Percentiles rank a stretch among this genome's conserved stretches.
Evolutionary conservation across 1,140 invertebrate genomes (phyloP).

Genomic region (Conopomorpha cramerella): DNA sequence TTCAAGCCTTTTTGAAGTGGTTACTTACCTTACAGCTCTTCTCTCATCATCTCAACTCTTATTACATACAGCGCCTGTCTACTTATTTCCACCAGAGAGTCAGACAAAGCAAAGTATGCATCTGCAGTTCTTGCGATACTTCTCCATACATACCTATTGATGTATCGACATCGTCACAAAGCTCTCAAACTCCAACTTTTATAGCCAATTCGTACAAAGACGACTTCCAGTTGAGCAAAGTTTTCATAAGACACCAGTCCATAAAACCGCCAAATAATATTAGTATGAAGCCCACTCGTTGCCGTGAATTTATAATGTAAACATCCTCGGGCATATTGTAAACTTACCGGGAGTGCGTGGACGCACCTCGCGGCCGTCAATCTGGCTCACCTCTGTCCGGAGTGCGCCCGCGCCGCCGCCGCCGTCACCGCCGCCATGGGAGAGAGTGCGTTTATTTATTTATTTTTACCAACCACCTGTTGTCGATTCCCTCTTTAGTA

Average conservation of each 20-base stretch:
- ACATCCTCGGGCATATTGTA: conserved; percentile 9
- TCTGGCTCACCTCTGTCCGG: conserved; percentile 24
- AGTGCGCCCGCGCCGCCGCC: conserved; percentile 24
- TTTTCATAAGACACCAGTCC: not conserved
- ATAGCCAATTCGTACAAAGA: too few species aligned
- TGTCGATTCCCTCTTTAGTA: conserved; percentile 32
- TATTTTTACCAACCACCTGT: conserved; percentile 34
- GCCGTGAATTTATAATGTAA: conserved; percentile 8
- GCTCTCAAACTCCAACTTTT: too few species aligned
- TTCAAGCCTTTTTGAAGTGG: too few species aligned
- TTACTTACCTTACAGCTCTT: too few species aligned
- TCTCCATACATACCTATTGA: too few species aligned
- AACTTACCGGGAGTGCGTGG: conserved; percentile 4
- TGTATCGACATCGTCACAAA: too few species aligned
- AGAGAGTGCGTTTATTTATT: conserved; percentile 53
- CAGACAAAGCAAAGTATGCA: too few species aligned
- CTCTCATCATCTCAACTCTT: too few species aligned
- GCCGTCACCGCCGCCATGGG: conserved; percentile 25
- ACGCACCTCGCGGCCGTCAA: conserved; percentile 22
- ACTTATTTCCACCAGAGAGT: too few species aligned
- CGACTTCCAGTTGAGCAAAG: not conserved
- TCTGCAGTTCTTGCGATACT: too few species aligned
- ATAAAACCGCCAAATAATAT: conserved; percentile 10
- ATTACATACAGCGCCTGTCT: too few species aligned
- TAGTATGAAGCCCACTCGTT: too few species aligned